These are phyloP conservation scores for Platichthys flesus DNA, from an alignment of 2,113 vertebrate species.

Conservation along the genomic window DNA sequence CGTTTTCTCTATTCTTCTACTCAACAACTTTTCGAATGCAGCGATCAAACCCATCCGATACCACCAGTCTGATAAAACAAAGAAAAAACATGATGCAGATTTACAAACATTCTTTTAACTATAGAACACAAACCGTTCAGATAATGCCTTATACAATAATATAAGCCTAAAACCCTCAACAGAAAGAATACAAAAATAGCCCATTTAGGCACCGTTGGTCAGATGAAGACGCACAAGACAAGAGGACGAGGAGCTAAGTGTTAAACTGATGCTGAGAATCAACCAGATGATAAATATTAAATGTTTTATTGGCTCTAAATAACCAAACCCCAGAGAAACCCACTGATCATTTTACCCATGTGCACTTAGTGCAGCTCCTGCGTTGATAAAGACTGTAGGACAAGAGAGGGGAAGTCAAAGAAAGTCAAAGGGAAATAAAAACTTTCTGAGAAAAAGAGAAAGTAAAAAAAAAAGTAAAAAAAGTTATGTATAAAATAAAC, in stretches of 20 bases:
- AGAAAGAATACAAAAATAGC: neutral
- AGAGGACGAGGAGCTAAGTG: neutral
- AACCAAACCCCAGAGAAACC: no score
- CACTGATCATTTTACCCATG: no score
- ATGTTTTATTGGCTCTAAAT: neutral
- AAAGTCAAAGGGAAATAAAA: no score
- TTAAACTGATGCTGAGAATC: neutral
- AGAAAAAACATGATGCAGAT: neutral
- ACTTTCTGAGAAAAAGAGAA: no score
- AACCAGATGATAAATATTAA: neutral
- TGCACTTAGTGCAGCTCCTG: constrained; percentile 3
- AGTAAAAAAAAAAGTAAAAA: no score
- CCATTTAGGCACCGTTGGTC: constrained; percentile 64
- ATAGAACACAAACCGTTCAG: neutral
- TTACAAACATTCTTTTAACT: constrained; percentile 4
- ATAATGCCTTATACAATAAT: constrained; percentile 8
- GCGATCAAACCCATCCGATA: neutral
- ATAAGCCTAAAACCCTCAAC: constrained; percentile 1
- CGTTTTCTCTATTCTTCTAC: neutral
- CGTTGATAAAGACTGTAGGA: neutral
- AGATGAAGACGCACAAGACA: neutral
- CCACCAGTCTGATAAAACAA: neutral
- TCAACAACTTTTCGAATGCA: neutral
- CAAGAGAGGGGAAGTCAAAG: neutral
- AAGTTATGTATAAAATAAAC: neutral